Conservation (phyloP, 2,797 vertebrate species). For the Gila robusta region DNA sequence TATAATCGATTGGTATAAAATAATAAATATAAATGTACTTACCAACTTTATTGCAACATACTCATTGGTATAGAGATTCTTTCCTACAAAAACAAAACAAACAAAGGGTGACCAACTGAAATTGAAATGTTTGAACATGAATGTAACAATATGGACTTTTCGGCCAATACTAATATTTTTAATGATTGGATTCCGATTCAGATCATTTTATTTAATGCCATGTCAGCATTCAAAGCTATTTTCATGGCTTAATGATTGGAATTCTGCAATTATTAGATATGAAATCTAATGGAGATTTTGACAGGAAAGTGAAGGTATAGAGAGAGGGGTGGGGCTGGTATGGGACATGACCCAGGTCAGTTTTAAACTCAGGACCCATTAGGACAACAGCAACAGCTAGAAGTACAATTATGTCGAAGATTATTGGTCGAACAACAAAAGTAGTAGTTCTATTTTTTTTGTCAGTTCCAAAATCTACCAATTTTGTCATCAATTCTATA, state of each 20-base stretch:
- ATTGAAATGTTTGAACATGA: not conserved
- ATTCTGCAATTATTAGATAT: not conserved
- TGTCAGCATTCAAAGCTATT: too few relatives aligned
- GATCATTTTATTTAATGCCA: too few relatives aligned
- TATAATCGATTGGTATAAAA: not conserved
- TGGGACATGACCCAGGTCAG: not conserved
- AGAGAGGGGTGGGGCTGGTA: not conserved
- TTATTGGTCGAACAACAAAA: not conserved
- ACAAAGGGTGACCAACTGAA: conserved; percentile 9
- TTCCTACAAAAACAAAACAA: conserved; percentile 79
- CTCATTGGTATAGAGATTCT: conserved; percentile 99
- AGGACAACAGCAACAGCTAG: not conserved
- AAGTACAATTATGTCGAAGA: not conserved
- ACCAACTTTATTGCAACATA: conserved; percentile 99
- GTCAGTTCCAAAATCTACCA: not conserved
- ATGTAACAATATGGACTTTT: not conserved
- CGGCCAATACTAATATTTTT: not conserved
- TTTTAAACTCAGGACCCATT: not conserved
- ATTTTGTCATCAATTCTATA: not conserved
- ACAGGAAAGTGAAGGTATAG: not conserved
- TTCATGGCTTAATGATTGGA: not conserved
- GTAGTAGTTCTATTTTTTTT: not conserved
- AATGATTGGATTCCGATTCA: not conserved
- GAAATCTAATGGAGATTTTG: not conserved
- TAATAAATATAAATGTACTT: conserved; percentile 72